Evolutionary conservation across 2,888 invertebrate genomes (phyloP), one percentile per base, ranked within the genome.

Genomic region (Pachliopta kotzebuea): DNA sequence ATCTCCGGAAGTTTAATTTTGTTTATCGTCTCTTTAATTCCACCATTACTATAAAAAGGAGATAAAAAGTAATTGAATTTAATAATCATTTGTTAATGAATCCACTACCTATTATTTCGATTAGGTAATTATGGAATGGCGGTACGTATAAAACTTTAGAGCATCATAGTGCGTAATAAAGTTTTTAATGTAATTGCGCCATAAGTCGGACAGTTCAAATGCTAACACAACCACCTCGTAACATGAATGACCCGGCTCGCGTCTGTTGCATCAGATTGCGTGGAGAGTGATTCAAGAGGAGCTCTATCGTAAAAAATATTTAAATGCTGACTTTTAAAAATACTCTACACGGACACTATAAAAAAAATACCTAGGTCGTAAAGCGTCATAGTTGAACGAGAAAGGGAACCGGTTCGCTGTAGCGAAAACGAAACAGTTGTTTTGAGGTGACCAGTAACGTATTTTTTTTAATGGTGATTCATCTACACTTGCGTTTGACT

Each of bases 311-410:
- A 56, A 62, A 66, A 66, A 62, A 37, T 58, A 52, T 62, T 59
- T 62, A 66, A 62, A 62, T 66, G 59, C 54, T 26, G 59, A 66
- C 55, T 59, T 62, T 59, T 66, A 66, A 66, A 62, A 62, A 66
- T 62, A 66, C 59, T 50, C 29, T 59, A 62, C 62, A 49, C 52
- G 54, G 62, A 18, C 53, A 62, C 65, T 55, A 55, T 62, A 62
- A 55, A 54, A 66, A 65, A 65, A 20, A 61, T 61, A 62, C 58
- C 62, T 66, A 66, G 65, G 65, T 66, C 65, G 65, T 59, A 62
- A 62, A 58, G 58, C 65, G 65, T 66, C 62, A 66, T 66, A 62
- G 62, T 59, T 62, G 65, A 66, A 50, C 62, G 62, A 59, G 65
- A 62, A 24, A 50, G 20, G 58, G 23, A 18, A 61, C 62, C 62